These are phyloP conservation scores for Hylaeus volcanicus DNA, from an alignment of 1,140 invertebrate genomes.

Conservation along the genomic window DNA sequence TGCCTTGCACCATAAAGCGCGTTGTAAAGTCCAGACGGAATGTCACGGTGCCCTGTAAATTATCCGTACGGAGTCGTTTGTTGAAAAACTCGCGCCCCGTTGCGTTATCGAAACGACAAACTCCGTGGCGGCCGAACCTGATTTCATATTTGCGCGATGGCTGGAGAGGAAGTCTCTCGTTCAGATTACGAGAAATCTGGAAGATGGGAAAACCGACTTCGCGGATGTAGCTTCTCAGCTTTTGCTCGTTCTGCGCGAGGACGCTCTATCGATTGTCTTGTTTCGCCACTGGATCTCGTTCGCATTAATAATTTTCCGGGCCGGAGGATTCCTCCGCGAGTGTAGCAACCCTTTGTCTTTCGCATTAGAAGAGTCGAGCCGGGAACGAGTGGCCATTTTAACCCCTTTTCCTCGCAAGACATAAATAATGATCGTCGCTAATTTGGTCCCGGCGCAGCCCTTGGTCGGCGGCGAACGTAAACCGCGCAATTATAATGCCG, in stretches of 20 bases:
- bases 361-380: constrained; percentile 63
- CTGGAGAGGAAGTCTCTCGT: background rate
- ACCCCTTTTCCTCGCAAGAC: constrained; percentile 77
- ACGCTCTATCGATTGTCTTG: constrained; percentile 15
- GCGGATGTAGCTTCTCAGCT: background rate
- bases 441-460: constrained; percentile 75
- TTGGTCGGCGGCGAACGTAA: constrained; percentile 73
- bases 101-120: constrained; percentile 68
- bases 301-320: constrained; percentile 46
- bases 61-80: constrained; percentile 68
- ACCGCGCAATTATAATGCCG: constrained; percentile 80
- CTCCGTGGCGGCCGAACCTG: constrained; percentile 64
- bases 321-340: constrained; percentile 31
- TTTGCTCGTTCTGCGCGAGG: background rate
- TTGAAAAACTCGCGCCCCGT: constrained; percentile 70
- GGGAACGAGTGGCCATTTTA: constrained; percentile 73
- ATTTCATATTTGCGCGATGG: constrained; percentile 24
- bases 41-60: constrained; percentile 75
- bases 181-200: too few species aligned
- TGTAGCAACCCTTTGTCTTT: constrained; percentile 76
- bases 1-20: constrained; percentile 75
- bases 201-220: too few species aligned
- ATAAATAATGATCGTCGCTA: constrained; percentile 82
- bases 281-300: constrained; percentile 35
- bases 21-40: constrained; percentile 77